Evolutionary conservation across 92 coral and sea anemone species (phyloP).

Genomic region (Diadumene lineata): DNA sequence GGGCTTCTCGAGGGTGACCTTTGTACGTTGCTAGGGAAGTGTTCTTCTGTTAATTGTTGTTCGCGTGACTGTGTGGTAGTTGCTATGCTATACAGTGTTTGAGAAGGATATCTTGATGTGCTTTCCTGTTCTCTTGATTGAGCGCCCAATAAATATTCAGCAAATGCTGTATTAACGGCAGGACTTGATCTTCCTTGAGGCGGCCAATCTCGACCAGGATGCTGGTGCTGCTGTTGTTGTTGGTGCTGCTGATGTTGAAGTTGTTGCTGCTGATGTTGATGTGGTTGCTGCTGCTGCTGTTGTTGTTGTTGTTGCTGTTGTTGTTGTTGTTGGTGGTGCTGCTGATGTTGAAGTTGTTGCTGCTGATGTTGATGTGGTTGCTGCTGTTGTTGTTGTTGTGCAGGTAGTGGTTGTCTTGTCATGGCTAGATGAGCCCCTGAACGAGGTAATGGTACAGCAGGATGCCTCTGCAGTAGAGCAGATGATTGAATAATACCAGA

Average conservation of each 20-base stretch:
- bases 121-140: constrained; percentile 18
- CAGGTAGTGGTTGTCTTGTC: constrained; percentile 22
- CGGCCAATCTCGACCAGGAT: constrained; percentile 9
- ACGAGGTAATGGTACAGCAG: neutral
- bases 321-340: too few species aligned
- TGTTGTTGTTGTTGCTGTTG: too few species aligned
- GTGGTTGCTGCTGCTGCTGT: too few species aligned
- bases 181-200: constrained; percentile 4
- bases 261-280: too few species aligned
- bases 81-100: neutral
- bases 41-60: neutral
- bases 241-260: too few species aligned
- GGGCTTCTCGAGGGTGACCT: constrained; percentile 8
- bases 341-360: too few species aligned
- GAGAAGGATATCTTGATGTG: neutral
- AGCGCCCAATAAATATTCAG: constrained; percentile 29
- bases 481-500: constrained; percentile 22
- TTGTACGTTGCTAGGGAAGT: neutral
- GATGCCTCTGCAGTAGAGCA: constrained; percentile 11
- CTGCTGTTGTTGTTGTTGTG: too few species aligned
- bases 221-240: too few species aligned
- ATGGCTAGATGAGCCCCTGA: constrained; percentile 7
- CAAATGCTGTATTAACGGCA: constrained; percentile 12
- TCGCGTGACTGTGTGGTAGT: neutral
- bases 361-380: too few species aligned